Evolutionary conservation across 2,797 vertebrate genomes (phyloP).

Genomic region (Australoheros facetus): DNA sequence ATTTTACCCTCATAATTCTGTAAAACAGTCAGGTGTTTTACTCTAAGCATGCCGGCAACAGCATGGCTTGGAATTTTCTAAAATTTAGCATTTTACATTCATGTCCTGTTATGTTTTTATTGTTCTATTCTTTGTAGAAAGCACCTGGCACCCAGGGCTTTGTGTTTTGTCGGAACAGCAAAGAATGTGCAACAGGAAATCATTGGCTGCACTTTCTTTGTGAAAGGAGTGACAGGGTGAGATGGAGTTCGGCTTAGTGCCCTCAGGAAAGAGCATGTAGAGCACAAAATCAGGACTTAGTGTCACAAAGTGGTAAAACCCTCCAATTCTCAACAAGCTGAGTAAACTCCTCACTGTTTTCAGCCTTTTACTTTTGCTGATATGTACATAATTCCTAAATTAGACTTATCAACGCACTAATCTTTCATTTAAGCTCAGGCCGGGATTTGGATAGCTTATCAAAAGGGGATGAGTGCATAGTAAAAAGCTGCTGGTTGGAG

Average conservation of each 20-base stretch:
- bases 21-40: background rate
- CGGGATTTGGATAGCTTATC: background rate
- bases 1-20: background rate
- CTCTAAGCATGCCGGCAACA: background rate
- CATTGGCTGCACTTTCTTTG: slow-evolving; percentile 14
- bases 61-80: slow-evolving; percentile 32
- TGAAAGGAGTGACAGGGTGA: slow-evolving; percentile 38
- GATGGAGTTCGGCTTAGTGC: slow-evolving; percentile 30
- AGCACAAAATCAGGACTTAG: slow-evolving; percentile 35
- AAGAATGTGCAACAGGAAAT: slow-evolving; percentile 36
- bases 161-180: slow-evolving; percentile 35
- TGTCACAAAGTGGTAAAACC: slow-evolving; percentile 20
- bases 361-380: slow-evolving; percentile 1
- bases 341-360: slow-evolving; percentile 14
- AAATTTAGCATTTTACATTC: slow-evolving; percentile 28
- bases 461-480: background rate
- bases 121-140: slow-evolving; percentile 45
- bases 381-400: slow-evolving; percentile 23
- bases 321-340: background rate
- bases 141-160: slow-evolving; percentile 37
- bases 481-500: background rate
- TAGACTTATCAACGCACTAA: slow-evolving; percentile 1
- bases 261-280: slow-evolving; percentile 12
- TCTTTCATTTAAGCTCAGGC: background rate
- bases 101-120: slow-evolving; percentile 53